Base-by-base conservation (phyloP, 2,888 invertebrate species). In the Subacronicta megacephala region DNA sequence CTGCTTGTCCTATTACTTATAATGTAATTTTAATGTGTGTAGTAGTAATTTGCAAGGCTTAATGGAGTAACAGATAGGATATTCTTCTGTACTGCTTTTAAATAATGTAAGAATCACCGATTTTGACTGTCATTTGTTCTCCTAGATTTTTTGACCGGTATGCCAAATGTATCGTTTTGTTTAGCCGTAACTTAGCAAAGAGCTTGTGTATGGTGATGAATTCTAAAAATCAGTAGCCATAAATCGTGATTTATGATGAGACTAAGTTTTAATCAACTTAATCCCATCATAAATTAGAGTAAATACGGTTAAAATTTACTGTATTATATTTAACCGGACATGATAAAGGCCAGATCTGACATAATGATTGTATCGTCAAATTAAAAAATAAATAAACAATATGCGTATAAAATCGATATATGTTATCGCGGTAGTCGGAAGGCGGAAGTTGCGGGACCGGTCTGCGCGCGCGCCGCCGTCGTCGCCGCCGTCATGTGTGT, bases 391-490 rank as follows among this genome's bases (percentile, higher is more conserved):
- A 67, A 70, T n/a, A 70, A 62, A 66, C 36, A 36, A 38, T 59
- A 59, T 69, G 33, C 23, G 53, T 61, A 44, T 37, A 36, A 18
- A 52, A 66, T 66, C 50, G 35, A 65, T 60, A 64, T 60, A 61
- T 57, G 31, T 50, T 57, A 43, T 66, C 56, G 46, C 69, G 72
- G 83, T 80, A 85, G 88, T 80, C 87, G 89, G 90, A 90, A 90
- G 90, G 80, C 88, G 91, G 90, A 91, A 91, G 83, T 78, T 67
- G 61, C 42, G 54, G 10, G 70, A 84, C 88, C 81, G 83, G 87
- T 85, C 58, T 0, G 31, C 31, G 75, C 78, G 72, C 75, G 79
- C 65, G 72, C 63, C 49, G 58, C 37, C 20, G 6, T 20, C 20
- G 20, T 78, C 65, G 72, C 62, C 49, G 58, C 40, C 71, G 43